phyloP scores from a whole-genome alignment of 2,888 invertebrate species.

The Morpho achilles region DNA sequence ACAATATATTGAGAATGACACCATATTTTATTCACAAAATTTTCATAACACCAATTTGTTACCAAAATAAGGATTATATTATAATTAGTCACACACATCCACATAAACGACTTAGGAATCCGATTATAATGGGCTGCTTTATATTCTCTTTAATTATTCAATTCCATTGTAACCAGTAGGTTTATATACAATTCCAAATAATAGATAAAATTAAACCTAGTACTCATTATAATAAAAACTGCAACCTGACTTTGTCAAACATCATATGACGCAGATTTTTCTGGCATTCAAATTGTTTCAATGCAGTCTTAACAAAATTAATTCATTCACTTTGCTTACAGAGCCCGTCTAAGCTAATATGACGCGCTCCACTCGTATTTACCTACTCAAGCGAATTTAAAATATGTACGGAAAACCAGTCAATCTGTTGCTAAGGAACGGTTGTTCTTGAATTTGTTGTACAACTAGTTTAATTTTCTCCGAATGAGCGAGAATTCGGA shows the following conservation, averaged over 20 bases:
- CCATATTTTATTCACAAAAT: constrained; percentile 76
- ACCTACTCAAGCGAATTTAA: no score
- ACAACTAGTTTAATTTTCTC: no score
- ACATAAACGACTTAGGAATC: constrained; percentile 62
- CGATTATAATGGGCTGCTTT: constrained; percentile 51
- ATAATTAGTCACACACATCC: constrained; percentile 72
- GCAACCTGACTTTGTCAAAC: constrained; percentile 2
- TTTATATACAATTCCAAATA: constrained; percentile 45
- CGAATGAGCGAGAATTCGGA: no score
- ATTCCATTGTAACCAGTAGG: constrained; percentile 54
- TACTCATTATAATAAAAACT: constrained; percentile 18
- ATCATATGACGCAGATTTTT: no score
- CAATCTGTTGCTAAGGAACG: no score
- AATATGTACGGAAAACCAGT: no score
- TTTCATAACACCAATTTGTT: constrained; percentile 77
- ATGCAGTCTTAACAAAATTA: neutral
- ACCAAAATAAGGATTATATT: constrained; percentile 75
- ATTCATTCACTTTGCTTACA: no score
- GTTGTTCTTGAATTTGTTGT: no score
- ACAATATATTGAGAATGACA: constrained; percentile 59
- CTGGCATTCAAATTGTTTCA: neutral
- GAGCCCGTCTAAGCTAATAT: no score
- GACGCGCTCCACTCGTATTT: no score
- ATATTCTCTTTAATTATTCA: constrained; percentile 31
- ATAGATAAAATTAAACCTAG: constrained; percentile 23